These are phyloP conservation scores for Diprion similis DNA, from an alignment of 1,140 invertebrate genomes.

Conservation along the genomic window DNA sequence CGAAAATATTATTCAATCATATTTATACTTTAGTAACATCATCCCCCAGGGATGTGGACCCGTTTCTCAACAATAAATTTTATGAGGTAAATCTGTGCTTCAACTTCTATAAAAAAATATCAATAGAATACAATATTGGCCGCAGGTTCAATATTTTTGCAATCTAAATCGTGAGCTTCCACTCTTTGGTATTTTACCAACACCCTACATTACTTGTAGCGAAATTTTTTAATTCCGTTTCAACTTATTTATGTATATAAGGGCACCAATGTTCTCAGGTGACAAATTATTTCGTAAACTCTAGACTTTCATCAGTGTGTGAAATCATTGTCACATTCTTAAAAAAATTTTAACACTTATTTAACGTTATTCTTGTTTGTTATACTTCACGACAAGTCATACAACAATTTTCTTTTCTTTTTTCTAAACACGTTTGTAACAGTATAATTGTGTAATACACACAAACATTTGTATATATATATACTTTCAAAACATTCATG, in stretches of 20 bases:
- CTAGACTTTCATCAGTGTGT: too few species aligned
- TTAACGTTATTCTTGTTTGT: not conserved
- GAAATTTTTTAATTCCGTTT: too few species aligned
- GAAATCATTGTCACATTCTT: too few species aligned
- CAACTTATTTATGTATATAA: too few species aligned
- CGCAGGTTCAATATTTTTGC: too few species aligned
- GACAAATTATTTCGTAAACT: too few species aligned
- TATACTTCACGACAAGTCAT: not conserved
- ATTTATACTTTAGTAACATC: constrained; percentile 18
- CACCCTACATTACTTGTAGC: too few species aligned
- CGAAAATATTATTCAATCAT: constrained; percentile 12
- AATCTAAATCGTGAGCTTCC: too few species aligned
- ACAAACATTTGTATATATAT: not conserved
- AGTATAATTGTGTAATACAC: not conserved
- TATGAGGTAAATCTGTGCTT: constrained; percentile 15
- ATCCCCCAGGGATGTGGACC: not conserved
- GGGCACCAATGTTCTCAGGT: too few species aligned
- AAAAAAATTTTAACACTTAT: too few species aligned
- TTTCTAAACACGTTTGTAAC: not conserved
- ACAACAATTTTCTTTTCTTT: not conserved
- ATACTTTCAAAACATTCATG: constrained; percentile 1
- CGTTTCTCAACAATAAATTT: constrained; percentile 12
- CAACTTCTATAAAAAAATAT: constrained; percentile 6
- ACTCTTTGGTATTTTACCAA: too few species aligned
- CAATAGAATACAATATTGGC: not conserved